Percentiles rank a stretch among this genome's conserved stretches.
phyloP scores from a whole-genome alignment of 2,113 vertebrate genomes.

The Bagarius yarrelli region DNA sequence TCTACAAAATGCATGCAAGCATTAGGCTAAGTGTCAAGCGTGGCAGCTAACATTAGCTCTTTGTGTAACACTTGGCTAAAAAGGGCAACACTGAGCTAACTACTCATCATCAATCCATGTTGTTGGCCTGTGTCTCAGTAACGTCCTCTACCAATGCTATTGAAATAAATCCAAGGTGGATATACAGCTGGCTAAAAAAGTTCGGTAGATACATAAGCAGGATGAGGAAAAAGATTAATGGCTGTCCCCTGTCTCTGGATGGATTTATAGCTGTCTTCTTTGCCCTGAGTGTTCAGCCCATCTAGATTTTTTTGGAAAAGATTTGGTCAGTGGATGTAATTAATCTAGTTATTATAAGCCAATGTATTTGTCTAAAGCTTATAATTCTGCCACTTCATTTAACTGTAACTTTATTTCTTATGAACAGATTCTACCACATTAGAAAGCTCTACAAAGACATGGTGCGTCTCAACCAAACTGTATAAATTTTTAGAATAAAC shows the following conservation, averaged over 20 bases:
- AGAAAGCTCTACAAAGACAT: not conserved
- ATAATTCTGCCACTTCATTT: not conserved
- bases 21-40: not conserved
- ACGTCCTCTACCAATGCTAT: not conserved
- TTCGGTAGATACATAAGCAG: not conserved
- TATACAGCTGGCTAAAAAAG: not conserved
- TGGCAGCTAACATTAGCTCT: not conserved
- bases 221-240: not conserved
- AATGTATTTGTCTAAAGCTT: not conserved
- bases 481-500: too few relatives aligned
- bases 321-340: not conserved
- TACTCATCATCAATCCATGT: not conserved
- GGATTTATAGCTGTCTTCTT: not conserved
- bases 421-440: not conserved
- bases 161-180: not conserved
- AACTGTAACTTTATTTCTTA: not conserved
- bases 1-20: not conserved
- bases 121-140: not conserved
- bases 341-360: not conserved
- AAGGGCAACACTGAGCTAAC: not conserved
- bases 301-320: too few relatives aligned
- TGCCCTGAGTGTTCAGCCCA: not conserved
- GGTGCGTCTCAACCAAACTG: too few relatives aligned
- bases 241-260: not conserved
- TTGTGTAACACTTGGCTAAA: constrained; percentile 5